phyloP scores from a whole-genome alignment of 2,888 invertebrate genomes.

The Caradrina kadenii region DNA sequence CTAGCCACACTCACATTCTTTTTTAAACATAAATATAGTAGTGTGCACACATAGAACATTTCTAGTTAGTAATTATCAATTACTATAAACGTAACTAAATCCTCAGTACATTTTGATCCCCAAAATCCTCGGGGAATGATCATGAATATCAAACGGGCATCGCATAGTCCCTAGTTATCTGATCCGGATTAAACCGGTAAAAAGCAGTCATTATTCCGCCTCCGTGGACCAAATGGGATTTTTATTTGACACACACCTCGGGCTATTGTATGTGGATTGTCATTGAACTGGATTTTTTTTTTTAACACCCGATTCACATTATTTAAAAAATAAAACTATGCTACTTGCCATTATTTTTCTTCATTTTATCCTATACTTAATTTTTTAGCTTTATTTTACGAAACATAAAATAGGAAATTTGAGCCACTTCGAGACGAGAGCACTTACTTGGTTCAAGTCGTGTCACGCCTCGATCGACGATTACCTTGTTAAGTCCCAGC shows the following conservation, averaged over 20 bases:
- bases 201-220: conserved; percentile 89
- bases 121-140: conserved; percentile 76
- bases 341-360: too few relatives aligned
- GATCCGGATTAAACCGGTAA: conserved; percentile 88
- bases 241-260: conserved; percentile 87
- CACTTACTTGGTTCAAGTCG: too few relatives aligned
- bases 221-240: conserved; percentile 83
- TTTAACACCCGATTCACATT: background rate
- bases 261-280: conserved; percentile 78
- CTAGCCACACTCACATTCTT: too few relatives aligned
- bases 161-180: conserved; percentile 82
- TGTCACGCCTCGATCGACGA: too few relatives aligned
- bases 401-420: too few relatives aligned
- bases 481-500: too few relatives aligned
- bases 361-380: too few relatives aligned
- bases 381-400: too few relatives aligned
- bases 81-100: conserved; percentile 35
- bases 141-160: conserved; percentile 88
- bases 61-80: conserved; percentile 31
- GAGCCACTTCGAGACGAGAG: too few relatives aligned
- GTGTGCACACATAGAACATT: background rate
- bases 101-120: conserved; percentile 63
- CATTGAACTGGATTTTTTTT: conserved; percentile 70
- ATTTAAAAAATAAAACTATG: too few relatives aligned
- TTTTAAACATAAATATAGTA: background rate